Percentiles rank a stretch among this genome's conserved stretches.
phyloP scores from a whole-genome alignment of 2,113 vertebrate genomes.

The Sinocyclocheilus rhinocerous region DNA sequence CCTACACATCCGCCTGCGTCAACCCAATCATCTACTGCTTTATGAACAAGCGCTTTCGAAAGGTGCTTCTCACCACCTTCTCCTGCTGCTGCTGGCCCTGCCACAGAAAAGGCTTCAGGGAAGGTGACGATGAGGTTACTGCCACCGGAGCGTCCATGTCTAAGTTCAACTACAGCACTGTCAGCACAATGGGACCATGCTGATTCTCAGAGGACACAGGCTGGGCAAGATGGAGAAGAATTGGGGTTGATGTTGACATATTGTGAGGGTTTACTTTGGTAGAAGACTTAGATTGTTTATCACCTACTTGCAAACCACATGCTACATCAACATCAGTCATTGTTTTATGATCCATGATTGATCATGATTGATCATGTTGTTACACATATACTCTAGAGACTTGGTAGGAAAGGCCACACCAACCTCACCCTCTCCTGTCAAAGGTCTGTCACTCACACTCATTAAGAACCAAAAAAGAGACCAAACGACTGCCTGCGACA shows the following conservation, averaged over 20 bases:
- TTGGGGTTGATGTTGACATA: neutral
- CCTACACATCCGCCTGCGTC: constrained; percentile 88
- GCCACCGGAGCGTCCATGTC: constrained; percentile 84
- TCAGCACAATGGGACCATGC: constrained; percentile 86
- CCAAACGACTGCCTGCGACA: neutral
- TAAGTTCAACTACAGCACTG: constrained; percentile 92
- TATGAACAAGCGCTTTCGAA: constrained; percentile 96
- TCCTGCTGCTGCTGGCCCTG: constrained; percentile 76
- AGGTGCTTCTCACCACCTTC: constrained; percentile 83
- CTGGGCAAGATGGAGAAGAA: neutral
- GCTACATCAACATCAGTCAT: neutral
- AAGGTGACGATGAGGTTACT: constrained; percentile 79
- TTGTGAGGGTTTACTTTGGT: neutral
- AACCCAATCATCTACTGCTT: constrained; percentile 98
- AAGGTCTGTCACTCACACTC: neutral
- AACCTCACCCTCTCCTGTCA: neutral
- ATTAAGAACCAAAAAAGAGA: neutral
- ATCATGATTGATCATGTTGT: neutral
- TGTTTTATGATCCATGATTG: neutral
- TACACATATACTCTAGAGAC: neutral
- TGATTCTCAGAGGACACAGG: constrained; percentile 65
- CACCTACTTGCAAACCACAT: constrained; percentile 3
- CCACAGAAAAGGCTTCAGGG: constrained; percentile 59
- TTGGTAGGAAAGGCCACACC: neutral
- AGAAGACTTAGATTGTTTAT: too few relatives aligned